Evolutionary conservation across 2,113 vertebrate genomes (phyloP).

Genomic region (Oenanthe oenanthe): DNA sequence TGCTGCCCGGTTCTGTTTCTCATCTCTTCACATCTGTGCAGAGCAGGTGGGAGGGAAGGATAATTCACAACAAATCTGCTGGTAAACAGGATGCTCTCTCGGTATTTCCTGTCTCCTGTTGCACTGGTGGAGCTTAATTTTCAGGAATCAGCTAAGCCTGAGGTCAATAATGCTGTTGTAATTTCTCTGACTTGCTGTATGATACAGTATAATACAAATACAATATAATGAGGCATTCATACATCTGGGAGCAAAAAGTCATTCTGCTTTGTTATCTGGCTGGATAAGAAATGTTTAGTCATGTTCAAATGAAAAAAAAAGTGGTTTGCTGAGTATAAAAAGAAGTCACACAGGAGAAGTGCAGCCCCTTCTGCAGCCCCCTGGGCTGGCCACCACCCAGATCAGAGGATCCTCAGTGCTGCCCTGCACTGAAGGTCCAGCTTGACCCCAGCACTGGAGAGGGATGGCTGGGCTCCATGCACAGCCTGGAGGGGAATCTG

Average conservation of each 20-base stretch:
- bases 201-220: not conserved
- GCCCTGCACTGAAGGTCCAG: not conserved
- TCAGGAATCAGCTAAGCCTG: not conserved
- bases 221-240: not conserved
- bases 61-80: constrained; percentile 2
- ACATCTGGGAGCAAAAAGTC: not conserved
- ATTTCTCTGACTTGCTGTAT: not conserved
- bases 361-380: not conserved
- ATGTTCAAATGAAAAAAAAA: not conserved
- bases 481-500: not conserved
- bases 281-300: not conserved
- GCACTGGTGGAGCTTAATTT: not conserved
- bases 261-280: not conserved
- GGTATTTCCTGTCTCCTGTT: constrained; percentile 17
- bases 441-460: not conserved
- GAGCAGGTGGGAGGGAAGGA: constrained; percentile 47
- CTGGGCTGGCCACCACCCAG: rapidly evolving
- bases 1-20: constrained; percentile 1
- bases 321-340: not conserved
- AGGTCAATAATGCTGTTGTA: not conserved
- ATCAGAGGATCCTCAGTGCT: not conserved
- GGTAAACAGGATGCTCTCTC: constrained; percentile 17
- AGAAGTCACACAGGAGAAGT: not conserved
- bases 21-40: not conserved
- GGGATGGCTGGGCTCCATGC: not conserved